Conservation (phyloP, 2,888 invertebrate species). For the Brachylomia viminalis region DNA sequence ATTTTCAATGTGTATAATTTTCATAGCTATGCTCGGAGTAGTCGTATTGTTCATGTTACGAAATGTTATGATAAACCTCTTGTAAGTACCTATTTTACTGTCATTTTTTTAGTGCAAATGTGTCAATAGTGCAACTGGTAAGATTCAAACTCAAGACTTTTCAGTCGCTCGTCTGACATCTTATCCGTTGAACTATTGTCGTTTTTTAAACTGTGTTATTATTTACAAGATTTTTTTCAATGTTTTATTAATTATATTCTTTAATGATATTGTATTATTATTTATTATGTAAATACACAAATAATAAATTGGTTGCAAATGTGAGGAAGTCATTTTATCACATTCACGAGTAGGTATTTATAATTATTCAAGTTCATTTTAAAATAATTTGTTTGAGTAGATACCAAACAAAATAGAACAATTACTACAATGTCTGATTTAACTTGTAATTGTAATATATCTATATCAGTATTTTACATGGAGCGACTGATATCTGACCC, state of each 20-base stretch:
- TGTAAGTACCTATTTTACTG: not conserved
- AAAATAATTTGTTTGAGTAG: not conserved
- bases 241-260: not conserved
- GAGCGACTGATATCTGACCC: not conserved
- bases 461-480: not conserved
- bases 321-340: not conserved
- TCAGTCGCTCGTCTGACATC: not conserved
- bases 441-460: not conserved
- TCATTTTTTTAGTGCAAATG: not conserved
- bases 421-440: not conserved
- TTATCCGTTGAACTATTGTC: not conserved
- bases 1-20: not conserved
- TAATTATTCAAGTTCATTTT: constrained; percentile 1
- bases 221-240: not conserved
- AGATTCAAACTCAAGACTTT: not conserved
- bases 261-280: constrained; percentile 23
- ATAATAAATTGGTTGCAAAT: constrained; percentile 11
- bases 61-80: not conserved
- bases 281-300: constrained; percentile 38
- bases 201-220: not conserved
- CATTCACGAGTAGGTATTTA: not conserved
- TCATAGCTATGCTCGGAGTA: not conserved
- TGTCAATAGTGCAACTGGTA: not conserved
- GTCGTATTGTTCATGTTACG: not conserved
- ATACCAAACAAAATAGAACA: not conserved